Base-by-base conservation (phyloP, 1,140 invertebrate species). In the Rhyacophila brunnea region DNA sequence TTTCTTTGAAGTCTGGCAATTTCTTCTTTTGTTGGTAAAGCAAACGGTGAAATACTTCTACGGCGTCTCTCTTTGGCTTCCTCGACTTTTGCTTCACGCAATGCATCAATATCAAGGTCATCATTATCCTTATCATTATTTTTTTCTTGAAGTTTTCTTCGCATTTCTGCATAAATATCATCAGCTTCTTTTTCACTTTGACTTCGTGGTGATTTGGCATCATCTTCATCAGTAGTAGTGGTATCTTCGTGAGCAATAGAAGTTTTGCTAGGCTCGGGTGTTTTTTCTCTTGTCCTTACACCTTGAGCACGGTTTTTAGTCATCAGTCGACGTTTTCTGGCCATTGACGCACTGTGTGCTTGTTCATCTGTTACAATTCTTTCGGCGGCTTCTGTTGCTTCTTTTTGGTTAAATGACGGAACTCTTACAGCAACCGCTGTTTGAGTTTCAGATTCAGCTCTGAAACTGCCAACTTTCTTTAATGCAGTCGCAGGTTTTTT, bases 271-370 rank as follows among this genome's bases (percentile, higher is more conserved):
- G 79, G 76, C 66, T 80, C 78, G 20, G 82, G 82, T n/a, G 82
- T 83, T 62, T 83, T 81, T 63, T 83, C 82, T 53, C 82, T 73
- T 40, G 78, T 77, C 42, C 70, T 73, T n/a, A 72, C 70, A 50
- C 66, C 67, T 62, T 70, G 74, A 54, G 66, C 74, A 72, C 71
- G 70, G 43, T 78, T 81, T 67, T 80, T 82, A 0, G 80, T 79
- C 23, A 81, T 71, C 59, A 76, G 80, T 66, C 80, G 70, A 54
- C 80, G 70, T 68, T 77, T 81, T 53, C 75, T 72, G 28, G 71
- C 70, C 18, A 79, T 68, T 15, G 73, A 75, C 61, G 74, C 76
- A 69, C 70, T 70, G 46, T 76, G 68, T 46, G 71, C 71, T 60
- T 80, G 72, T 61, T 73, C 70, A 28, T 68, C 63, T 5, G 73